Evolutionary conservation across 2,113 vertebrate genomes (phyloP).

Genomic region (Acinonyx jubatus): DNA sequence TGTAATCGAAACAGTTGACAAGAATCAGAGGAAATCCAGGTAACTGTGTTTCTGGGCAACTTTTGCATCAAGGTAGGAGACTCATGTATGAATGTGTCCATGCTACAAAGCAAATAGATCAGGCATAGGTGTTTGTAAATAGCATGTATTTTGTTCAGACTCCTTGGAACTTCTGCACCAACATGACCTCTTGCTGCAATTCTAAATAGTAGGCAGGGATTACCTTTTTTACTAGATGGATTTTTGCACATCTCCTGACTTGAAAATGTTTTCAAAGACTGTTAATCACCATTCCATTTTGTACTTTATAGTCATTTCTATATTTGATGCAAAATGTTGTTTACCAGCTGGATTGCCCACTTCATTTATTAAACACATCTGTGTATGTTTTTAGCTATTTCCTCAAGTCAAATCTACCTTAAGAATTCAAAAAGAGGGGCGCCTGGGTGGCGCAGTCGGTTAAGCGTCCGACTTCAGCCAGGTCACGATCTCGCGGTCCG

Average conservation of each 20-base stretch:
- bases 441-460: too few species aligned
- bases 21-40: background rate
- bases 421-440: conserved; percentile 4
- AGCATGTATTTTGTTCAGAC: background rate
- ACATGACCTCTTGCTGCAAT: background rate
- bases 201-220: background rate
- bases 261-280: conserved; percentile 23
- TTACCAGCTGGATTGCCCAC: background rate
- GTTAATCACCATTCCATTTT: background rate
- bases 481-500: too few species aligned
- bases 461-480: too few species aligned
- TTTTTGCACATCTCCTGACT: background rate
- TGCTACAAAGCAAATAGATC: background rate
- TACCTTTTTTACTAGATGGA: background rate
- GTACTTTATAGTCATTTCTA: background rate
- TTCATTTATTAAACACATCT: background rate
- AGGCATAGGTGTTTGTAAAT: background rate
- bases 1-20: background rate
- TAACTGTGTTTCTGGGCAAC: background rate
- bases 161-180: background rate
- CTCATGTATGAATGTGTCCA: background rate
- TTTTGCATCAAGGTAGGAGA: background rate
- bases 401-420: background rate
- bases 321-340: background rate
- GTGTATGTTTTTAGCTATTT: background rate